These are phyloP conservation scores for Sycon ciliatum DNA, from an alignment of 37 sponge, comb jelly and placozoan species.

Conservation along the genomic window DNA sequence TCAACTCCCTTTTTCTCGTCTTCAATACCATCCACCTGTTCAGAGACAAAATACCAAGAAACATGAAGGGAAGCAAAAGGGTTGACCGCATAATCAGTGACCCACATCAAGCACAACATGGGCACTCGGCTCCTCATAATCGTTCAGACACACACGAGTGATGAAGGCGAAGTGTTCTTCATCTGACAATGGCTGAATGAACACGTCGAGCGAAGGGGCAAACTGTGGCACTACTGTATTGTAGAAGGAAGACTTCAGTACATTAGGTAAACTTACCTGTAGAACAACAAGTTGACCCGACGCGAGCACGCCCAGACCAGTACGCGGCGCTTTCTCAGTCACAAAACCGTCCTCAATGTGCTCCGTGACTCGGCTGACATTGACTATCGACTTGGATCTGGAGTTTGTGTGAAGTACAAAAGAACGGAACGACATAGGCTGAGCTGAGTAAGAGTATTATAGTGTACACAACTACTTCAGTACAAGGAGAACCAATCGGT, in stretches of 20 bases:
- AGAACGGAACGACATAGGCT: no score
- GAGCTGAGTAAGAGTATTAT: no score
- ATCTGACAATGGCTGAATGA: no score
- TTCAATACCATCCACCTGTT: conserved; percentile 63
- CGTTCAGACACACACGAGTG: background rate
- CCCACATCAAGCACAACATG: background rate
- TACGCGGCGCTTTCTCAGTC: conserved; percentile 50
- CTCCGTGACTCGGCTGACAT: conserved; percentile 35
- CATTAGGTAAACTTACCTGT: conserved; percentile 28
- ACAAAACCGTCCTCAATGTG: conserved; percentile 41
- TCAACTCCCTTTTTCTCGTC: conserved; percentile 38
- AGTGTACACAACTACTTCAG: no score
- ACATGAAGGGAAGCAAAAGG: background rate
- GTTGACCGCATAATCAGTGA: background rate
- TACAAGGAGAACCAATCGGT: no score
- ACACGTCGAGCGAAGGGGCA: no score
- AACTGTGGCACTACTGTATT: no score
- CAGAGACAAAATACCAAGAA: background rate
- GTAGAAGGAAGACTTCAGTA: no score
- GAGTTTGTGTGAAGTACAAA: conserved; percentile 11
- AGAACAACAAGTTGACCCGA: conserved; percentile 42
- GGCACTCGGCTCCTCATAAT: background rate
- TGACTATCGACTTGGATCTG: conserved; percentile 41
- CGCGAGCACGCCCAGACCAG: conserved; percentile 28
- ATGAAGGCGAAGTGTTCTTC: no score